Percentiles rank a stretch among this genome's conserved stretches.
Evolutionary conservation across 2,797 vertebrate genomes (phyloP).

Genomic region (Buphagus erythrorhynchus): DNA sequence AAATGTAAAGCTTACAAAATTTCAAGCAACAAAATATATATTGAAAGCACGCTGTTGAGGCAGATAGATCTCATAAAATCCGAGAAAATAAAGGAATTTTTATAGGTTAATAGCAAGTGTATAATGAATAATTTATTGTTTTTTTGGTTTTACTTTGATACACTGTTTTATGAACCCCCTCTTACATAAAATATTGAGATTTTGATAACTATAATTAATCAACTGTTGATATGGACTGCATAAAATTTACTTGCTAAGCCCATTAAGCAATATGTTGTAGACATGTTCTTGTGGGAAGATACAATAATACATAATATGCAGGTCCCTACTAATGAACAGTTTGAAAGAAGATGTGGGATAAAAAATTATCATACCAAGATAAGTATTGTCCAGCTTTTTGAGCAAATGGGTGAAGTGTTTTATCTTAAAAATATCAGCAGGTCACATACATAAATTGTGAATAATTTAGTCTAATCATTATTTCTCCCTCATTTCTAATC

Average conservation of each 20-base stretch:
- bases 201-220: neutral
- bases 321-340: neutral
- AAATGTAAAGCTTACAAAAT: neutral
- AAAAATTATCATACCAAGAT: neutral
- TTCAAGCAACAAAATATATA: neutral
- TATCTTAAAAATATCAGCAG: neutral
- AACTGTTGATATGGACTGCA: neutral
- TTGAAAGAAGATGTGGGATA: neutral
- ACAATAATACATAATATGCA: neutral
- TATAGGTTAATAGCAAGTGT: neutral
- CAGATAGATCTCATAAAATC: neutral
- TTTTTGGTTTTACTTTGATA: neutral
- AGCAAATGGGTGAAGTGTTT: neutral
- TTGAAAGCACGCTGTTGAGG: neutral
- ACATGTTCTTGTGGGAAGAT: neutral
- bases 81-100: neutral
- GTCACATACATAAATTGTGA: neutral
- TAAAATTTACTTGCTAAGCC: neutral
- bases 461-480: neutral
- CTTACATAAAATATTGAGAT: neutral
- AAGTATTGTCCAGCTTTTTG: neutral
- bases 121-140: neutral
- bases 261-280: neutral
- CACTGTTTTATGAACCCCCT: neutral
- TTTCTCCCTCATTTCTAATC: neutral